Evolutionary conservation across 2,888 invertebrate species (phyloP), one percentile per base, ranked within the genome.

Genomic region (Hesperia comma): DNA sequence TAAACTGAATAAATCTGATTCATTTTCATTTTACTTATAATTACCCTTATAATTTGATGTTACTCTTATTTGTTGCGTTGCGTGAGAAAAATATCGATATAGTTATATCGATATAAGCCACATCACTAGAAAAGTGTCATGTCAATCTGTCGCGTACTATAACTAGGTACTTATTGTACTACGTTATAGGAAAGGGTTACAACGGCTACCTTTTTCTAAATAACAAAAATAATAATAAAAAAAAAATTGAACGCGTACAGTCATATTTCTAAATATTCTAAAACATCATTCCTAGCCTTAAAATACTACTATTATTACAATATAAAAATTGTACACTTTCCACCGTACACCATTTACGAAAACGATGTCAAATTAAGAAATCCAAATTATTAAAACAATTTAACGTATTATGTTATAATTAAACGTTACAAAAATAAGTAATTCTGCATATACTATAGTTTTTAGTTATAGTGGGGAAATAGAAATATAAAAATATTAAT

Each of bases 401-500:
- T 14, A 12, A 46, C 17, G 15, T 15, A 3, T 46, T 15, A 4
- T 46, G 17, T 37, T 37, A 37, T 12, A 46, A 15, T 17, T 15
- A 46, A 46, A 7, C 7, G 8, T 17, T 17, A 46, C 15, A 46
- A 51, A 51, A 21, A 21, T 51, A 21, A 51, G 21, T 46, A 62
- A 19, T 51, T 51, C 54, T 62, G 43, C 54, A n/a, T 62, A 62
- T 17, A 26, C 6, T 43, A 26, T 17, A 33, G 6, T 40, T 62
- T 17, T 58, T 15, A 26, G 6, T 33, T 1, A 15, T n/a, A 32
- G 17, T 14, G 14, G 7, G 15, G 43, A 54, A 54, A 15, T 54
- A 17, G 14, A 19, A 17, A 41, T 55, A 54, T 33, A 54, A 62
- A 62, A 62, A 62, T 55, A 62, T 62, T n/a, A n/a, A n/a, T n/a